These are phyloP conservation scores for Drosophila melanogaster DNA, from an alignment of 1,140 invertebrate genomes.

Conservation along the genomic window DNA sequence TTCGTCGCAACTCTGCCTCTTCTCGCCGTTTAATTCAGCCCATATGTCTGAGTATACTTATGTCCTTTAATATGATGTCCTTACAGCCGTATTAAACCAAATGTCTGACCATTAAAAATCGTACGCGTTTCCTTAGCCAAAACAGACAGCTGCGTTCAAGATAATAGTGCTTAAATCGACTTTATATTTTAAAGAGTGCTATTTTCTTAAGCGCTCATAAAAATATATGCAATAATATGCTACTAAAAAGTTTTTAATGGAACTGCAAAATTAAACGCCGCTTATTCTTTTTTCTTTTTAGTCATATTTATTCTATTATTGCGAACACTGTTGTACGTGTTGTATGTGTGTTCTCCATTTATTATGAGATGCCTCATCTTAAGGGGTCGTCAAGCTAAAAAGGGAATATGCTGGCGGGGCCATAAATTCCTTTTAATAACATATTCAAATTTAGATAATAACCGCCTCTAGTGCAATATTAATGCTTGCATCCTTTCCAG, in stretches of 20 bases:
- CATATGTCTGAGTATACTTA: constrained; percentile 27
- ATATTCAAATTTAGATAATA: constrained; percentile 77
- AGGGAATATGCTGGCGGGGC: constrained; percentile 25
- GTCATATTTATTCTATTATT: background rate
- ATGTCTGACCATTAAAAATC: constrained; percentile 51
- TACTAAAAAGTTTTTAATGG: background rate
- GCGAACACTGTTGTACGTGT: background rate
- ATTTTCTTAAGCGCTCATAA: background rate
- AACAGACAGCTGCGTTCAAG: background rate
- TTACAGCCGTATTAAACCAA: constrained; percentile 46
- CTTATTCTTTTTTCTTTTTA: background rate
- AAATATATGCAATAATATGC: no score
- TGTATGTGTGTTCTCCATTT: constrained; percentile 38
- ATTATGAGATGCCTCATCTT: constrained; percentile 51
- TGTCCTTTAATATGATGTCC: constrained; percentile 26
- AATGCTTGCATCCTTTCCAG: constrained; percentile 29
- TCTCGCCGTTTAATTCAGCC: constrained; percentile 19
- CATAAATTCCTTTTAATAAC: constrained; percentile 74
- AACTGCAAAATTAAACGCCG: no score
- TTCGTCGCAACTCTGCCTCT: background rate
- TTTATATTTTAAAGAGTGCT: background rate
- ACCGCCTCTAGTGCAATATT: constrained; percentile 52
- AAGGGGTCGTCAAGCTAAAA: constrained; percentile 23
- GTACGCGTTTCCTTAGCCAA: constrained; percentile 21
- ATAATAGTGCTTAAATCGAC: background rate